Conservation (phyloP, 2,113 vertebrate genomes). For the Todiramphus saurophagus region DNA sequence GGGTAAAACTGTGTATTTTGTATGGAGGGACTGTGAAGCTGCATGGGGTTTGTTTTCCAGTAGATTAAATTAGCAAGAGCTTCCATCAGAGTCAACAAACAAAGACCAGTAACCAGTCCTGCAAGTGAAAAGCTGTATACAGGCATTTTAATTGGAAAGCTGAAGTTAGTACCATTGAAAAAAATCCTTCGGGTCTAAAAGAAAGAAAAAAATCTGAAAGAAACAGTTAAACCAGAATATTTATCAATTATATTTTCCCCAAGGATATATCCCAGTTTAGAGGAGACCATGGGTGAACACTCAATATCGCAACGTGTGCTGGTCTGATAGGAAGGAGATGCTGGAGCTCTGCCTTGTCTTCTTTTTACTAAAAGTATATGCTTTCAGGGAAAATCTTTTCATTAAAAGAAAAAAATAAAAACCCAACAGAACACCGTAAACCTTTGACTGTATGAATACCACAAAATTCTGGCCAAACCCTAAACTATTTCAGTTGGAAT, state of each 20-base stretch:
- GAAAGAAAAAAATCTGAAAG: neutral
- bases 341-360: neutral
- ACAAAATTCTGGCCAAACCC: slow-evolving; percentile 8
- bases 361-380: neutral
- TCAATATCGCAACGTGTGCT: neutral
- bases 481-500: slow-evolving; percentile 15
- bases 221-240: neutral
- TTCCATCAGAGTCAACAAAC: slow-evolving; percentile 2
- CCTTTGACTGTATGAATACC: neutral
- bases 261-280: neutral
- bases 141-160: neutral
- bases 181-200: neutral
- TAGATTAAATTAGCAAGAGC: neutral
- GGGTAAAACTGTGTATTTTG: neutral
- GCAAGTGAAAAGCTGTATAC: neutral
- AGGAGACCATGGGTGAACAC: neutral
- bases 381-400: neutral
- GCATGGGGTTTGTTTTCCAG: neutral
- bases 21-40: neutral
- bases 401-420: neutral
- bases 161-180: neutral
- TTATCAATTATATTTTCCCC: neutral
- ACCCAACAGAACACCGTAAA: neutral
- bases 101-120: neutral
- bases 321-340: neutral